A percentile compares a stretch with the other conserved stretches of the same genome.
These are phyloP conservation scores for Tragelaphus buxtoni DNA, from an alignment of 2,113 vertebrate species.

Conservation along the genomic window DNA sequence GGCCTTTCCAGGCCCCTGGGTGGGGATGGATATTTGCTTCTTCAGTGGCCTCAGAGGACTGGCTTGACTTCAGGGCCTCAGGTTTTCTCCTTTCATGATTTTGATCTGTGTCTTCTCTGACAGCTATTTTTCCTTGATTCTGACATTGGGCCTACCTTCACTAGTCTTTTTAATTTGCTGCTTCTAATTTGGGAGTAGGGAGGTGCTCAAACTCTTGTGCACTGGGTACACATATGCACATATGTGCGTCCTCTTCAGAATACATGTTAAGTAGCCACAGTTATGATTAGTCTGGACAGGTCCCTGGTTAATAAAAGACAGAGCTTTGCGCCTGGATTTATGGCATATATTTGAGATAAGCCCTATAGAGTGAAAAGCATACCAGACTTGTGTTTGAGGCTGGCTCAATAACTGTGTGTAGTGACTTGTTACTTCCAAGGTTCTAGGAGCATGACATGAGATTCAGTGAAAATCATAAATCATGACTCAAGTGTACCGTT, in stretches of 20 bases:
- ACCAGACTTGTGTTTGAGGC: neutral
- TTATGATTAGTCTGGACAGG: neutral
- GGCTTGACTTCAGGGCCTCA: neutral
- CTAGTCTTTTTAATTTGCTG: neutral
- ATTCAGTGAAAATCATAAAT: neutral
- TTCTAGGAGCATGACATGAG: neutral
- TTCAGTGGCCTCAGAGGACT: neutral
- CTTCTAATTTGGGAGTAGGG: slow-evolving; percentile 20
- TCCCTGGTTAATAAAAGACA: neutral
- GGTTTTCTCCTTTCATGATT: neutral
- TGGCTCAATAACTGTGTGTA: neutral
- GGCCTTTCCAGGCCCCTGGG: neutral
- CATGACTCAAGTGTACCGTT: neutral
- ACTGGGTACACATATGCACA: neutral
- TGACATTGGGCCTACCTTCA: neutral
- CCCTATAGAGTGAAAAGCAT: neutral
- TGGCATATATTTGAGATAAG: neutral
- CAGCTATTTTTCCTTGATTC: neutral
- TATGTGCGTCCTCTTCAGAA: neutral
- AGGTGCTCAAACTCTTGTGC: neutral
- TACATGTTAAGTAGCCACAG: neutral
- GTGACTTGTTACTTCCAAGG: neutral
- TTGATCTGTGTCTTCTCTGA: neutral
- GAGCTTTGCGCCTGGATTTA: neutral
- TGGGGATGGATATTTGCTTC: neutral